These are phyloP conservation scores for Neodontobutis hainanensis DNA, from an alignment of 2,113 vertebrate species.

Conservation along the genomic window DNA sequence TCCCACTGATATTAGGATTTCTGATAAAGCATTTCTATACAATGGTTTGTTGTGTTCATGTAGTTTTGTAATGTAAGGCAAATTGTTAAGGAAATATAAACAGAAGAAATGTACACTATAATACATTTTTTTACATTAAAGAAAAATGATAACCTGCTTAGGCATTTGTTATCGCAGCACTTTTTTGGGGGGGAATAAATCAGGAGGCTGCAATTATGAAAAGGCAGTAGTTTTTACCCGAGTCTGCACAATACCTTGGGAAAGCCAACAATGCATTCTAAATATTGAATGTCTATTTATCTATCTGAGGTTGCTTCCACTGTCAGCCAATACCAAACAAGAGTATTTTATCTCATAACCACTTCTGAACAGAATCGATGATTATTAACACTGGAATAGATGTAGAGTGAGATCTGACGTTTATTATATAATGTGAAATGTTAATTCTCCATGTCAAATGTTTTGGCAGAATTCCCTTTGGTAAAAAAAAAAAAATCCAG, in stretches of 20 bases:
- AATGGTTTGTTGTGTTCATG: conserved; percentile 22
- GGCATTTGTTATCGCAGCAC: too few species aligned
- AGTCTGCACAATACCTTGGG: conserved; percentile 12
- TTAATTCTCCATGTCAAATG: conserved; percentile 13
- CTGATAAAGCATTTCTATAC: conserved; percentile 41
- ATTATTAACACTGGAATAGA: conserved; percentile 69
- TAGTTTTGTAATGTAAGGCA: conserved; percentile 41
- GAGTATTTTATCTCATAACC: conserved; percentile 21
- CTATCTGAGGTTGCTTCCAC: conserved; percentile 46
- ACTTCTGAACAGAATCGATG: conserved; percentile 23
- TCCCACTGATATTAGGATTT: conserved; percentile 51
- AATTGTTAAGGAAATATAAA: conserved; percentile 15
- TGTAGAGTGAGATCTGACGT: conserved; percentile 29
- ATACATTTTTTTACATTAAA: too few species aligned
- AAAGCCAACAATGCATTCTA: background rate
- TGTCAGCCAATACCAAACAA: conserved; percentile 43
- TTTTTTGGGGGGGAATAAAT: conserved; percentile 1
- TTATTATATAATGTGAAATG: conserved; percentile 11
- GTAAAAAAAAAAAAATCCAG: conserved; percentile 16
- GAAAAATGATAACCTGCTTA: background rate
- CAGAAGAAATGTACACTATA: too few species aligned
- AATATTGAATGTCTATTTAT: conserved; percentile 52
- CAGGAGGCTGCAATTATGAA: background rate
- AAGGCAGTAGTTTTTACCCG: conserved; percentile 30
- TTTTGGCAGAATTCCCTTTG: conserved; percentile 19